Evolutionary conservation across 2,797 vertebrate species (phyloP), one percentile per base, ranked within the genome.

Genomic region (Margarornis squamiger): DNA sequence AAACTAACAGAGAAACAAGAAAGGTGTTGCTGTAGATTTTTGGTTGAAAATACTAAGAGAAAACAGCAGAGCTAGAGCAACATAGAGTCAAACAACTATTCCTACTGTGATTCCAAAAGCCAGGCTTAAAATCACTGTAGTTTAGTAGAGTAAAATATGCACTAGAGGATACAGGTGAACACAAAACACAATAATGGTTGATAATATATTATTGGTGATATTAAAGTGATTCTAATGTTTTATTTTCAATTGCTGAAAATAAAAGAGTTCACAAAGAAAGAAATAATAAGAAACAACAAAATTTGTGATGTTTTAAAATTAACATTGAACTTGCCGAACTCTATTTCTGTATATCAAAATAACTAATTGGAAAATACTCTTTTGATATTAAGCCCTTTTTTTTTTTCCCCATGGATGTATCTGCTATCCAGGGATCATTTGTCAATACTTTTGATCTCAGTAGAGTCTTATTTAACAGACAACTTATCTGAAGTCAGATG

Each of bases 201-300:
- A 23, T 38, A 62, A 61, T 39, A 39, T 32, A 51, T 8, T 85
- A 20, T 5, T 76, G 15, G 19, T 48, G 14, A 11, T 26, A 51
- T 54, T 38, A 58, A 52, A 39, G 36, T 51, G 30, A 3, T 79
- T 55, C 17, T 46, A 66, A 6, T 48, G 23, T 27, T 87, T 59
- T 63, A 27, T 29, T 86, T 88, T 66, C 6, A 51, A 12, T 27
- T 78, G 6, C 3, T 92, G 38, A 84, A 92, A 89, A 86, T 54
- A 43, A 88, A 77, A 5, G 10, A 65, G 7, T 43, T 72, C 30
- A 61, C 23, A 57, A 52, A 9, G 23, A 71, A 43, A 16, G 54
- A 62, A 32, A 58, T 41, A 12, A 57, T 30, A 38, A 62, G 36
- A 22, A 0, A 0, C 2, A 43, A 10, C 7, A 4, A 57, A 41